phyloP scores from a whole-genome alignment of 2,113 vertebrate species.

The Carassius auratus region DNA sequence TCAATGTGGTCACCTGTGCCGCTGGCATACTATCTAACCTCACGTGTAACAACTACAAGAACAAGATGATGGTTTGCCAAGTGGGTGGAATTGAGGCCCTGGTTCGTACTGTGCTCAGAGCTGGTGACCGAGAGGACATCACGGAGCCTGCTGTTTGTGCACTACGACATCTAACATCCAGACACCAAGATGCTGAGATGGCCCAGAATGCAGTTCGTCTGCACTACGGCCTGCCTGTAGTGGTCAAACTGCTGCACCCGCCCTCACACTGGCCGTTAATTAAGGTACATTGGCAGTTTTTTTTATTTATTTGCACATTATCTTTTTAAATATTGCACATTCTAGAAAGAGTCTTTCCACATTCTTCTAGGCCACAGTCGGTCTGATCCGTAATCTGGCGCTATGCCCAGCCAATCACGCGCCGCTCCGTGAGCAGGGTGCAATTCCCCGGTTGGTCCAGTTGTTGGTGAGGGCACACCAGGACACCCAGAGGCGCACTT shows the following conservation, averaged over 20 bases:
- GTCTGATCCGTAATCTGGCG: constrained; percentile 95
- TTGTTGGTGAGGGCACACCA: constrained; percentile 95
- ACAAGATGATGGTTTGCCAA: constrained; percentile 99
- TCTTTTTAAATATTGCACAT: not conserved
- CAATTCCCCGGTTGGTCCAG: constrained; percentile 94
- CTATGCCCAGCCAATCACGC: constrained; percentile 98
- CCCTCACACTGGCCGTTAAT: constrained; percentile 99
- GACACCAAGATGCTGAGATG: constrained; percentile 98
- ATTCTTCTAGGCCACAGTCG: constrained; percentile 87
- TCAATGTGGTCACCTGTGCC: constrained; percentile 98
- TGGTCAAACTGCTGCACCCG: constrained; percentile 96
- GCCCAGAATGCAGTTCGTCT: constrained; percentile 97
- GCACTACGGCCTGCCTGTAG: constrained; percentile 95
- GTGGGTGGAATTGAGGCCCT: constrained; percentile 94
- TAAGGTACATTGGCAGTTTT: constrained; percentile 77
- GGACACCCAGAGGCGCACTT: constrained; percentile 96
- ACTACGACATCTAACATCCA: constrained; percentile 94
- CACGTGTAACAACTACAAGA: constrained; percentile 99
- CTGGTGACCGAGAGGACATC: constrained; percentile 97
- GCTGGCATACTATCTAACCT: constrained; percentile 98
- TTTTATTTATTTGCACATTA: no score
- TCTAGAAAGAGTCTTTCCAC: not conserved
- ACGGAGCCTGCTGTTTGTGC: constrained; percentile 97
- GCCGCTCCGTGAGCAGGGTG: constrained; percentile 93
- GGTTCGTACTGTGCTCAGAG: constrained; percentile 94